A percentile compares a stretch with the other conserved stretches of the same genome.
These are phyloP conservation scores for Atlantisia rogersi DNA, from an alignment of 2,113 vertebrate species.

Conservation along the genomic window DNA sequence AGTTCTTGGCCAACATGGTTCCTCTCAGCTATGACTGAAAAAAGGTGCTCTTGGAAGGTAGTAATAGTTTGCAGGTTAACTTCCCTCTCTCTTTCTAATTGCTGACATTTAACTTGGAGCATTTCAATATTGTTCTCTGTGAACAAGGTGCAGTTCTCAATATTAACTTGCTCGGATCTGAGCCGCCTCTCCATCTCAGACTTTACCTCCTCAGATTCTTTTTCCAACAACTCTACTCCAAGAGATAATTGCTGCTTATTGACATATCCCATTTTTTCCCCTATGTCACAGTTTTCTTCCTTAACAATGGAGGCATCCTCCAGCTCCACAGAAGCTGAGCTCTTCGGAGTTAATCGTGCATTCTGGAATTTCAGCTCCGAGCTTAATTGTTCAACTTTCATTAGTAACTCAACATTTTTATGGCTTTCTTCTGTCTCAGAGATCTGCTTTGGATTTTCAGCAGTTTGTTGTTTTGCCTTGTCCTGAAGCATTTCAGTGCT, in stretches of 20 bases:
- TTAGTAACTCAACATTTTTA: slow-evolving; percentile 24
- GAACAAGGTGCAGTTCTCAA: slow-evolving; percentile 74
- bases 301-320: slow-evolving; percentile 68
- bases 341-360: slow-evolving; percentile 71
- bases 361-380: slow-evolving; percentile 66
- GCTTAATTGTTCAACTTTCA: slow-evolving; percentile 62
- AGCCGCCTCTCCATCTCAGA: slow-evolving; percentile 73
- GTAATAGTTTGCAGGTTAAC: slow-evolving; percentile 67
- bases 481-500: slow-evolving; percentile 9
- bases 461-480: slow-evolving; percentile 19
- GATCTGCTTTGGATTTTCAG: slow-evolving; percentile 40
- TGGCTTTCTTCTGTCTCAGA: neutral
- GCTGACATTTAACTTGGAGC: slow-evolving; percentile 75
- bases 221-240: slow-evolving; percentile 50
- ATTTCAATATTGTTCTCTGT: slow-evolving; percentile 75
- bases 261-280: slow-evolving; percentile 42
- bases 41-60: slow-evolving; percentile 79
- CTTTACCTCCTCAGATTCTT: slow-evolving; percentile 64
- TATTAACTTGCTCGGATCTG: slow-evolving; percentile 77
- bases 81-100: slow-evolving; percentile 76
- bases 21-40: slow-evolving; percentile 71
- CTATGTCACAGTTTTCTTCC: slow-evolving; percentile 62
- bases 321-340: slow-evolving; percentile 66
- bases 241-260: slow-evolving; percentile 61
- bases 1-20: slow-evolving; percentile 76